Conservation (phyloP, 2,888 invertebrate species). For the Ophion ventricosus region DNA sequence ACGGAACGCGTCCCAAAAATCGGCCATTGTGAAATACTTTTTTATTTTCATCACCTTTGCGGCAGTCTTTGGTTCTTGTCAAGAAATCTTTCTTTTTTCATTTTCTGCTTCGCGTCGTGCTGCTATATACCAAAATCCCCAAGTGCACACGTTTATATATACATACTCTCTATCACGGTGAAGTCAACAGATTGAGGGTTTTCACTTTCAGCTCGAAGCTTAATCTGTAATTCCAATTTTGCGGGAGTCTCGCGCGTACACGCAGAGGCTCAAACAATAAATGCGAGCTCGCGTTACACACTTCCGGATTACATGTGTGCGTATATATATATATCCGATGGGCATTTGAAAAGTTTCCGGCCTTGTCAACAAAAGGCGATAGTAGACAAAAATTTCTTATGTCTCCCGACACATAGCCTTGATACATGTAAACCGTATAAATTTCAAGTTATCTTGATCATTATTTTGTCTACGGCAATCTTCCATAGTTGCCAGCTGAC, state of each 20-base stretch:
- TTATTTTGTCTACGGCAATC: too few species aligned
- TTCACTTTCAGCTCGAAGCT: slow-evolving; percentile 52
- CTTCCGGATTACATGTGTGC: slow-evolving; percentile 40
- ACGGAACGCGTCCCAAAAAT: not conserved
- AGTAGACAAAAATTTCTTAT: too few species aligned
- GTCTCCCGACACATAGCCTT: too few species aligned
- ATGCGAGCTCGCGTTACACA: slow-evolving; percentile 38
- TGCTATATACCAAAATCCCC: not conserved
- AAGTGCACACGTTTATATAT: not conserved
- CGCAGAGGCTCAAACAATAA: slow-evolving; percentile 41
- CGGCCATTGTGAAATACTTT: slow-evolving; percentile 16
- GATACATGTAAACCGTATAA: too few species aligned
- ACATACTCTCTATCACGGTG: slow-evolving; percentile 17
- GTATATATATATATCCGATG: not conserved
- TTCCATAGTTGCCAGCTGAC: too few species aligned
- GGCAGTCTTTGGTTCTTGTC: not conserved
- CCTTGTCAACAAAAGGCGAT: too few species aligned
- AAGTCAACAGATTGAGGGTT: slow-evolving; percentile 20
- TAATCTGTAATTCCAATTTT: slow-evolving; percentile 51
- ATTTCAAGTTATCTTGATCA: too few species aligned
- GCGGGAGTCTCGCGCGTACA: not conserved
- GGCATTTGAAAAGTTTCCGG: too few species aligned
- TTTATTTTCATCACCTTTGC: not conserved
- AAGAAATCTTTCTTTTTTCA: not conserved
- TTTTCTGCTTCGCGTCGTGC: not conserved